These are phyloP conservation scores for Alosa sapidissima DNA, from an alignment of 2,797 vertebrate genomes.

Conservation along the genomic window DNA sequence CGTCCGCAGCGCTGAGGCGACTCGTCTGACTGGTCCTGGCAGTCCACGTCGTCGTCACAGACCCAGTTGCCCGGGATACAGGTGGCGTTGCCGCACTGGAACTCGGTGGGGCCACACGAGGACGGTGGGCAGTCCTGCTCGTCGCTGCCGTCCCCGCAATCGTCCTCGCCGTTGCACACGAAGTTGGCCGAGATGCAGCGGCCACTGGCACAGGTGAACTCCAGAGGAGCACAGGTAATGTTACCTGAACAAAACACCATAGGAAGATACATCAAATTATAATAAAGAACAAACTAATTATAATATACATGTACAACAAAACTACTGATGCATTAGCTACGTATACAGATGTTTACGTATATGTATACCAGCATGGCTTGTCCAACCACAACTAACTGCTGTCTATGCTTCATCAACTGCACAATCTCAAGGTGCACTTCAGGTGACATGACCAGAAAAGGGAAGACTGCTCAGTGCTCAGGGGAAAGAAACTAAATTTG, in stretches of 20 bases:
- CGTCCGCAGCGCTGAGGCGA: slow-evolving; percentile 85
- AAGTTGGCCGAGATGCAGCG: slow-evolving; percentile 93
- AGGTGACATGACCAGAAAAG: neutral
- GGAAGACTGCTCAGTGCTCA: neutral
- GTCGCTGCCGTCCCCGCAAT: slow-evolving; percentile 90
- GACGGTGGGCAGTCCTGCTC: slow-evolving; percentile 85
- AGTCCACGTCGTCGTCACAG: slow-evolving; percentile 94
- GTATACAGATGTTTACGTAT: neutral
- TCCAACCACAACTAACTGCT: neutral
- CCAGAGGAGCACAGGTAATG: slow-evolving; percentile 87
- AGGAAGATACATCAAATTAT: neutral
- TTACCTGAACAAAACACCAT: slow-evolving; percentile 75
- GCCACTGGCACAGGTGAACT: slow-evolving; percentile 91
- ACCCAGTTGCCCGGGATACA: slow-evolving; percentile 94
- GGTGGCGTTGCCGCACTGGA: slow-evolving; percentile 87
- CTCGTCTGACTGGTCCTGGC: slow-evolving; percentile 92
- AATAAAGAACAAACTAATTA: neutral
- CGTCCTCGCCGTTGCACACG: slow-evolving; percentile 92
- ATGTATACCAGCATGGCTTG: neutral
- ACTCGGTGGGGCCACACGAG: slow-evolving; percentile 86
- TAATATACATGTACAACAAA: neutral
- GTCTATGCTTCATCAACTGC: neutral
- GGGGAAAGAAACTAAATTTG: neutral
- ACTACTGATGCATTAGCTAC: neutral
- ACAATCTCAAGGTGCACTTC: too few relatives aligned